Conservation (phyloP, 2,113 vertebrate species). For the Oryzias woworae region DNA sequence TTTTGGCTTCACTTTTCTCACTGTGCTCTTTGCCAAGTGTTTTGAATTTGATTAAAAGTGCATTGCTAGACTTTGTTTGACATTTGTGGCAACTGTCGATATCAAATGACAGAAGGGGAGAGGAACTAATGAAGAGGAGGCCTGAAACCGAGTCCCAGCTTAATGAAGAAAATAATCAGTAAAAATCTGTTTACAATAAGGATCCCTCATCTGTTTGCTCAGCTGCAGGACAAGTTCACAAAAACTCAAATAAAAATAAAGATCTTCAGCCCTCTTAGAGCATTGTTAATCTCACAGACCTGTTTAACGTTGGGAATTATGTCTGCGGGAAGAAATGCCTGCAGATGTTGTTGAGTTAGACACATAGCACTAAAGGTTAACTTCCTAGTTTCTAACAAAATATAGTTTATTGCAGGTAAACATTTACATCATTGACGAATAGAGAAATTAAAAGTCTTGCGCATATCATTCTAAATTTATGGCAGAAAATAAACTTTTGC, state of each 20-base stretch:
- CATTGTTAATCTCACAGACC: not conserved
- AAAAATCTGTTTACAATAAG: no score
- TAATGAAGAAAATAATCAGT: no score
- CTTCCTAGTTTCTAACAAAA: no score
- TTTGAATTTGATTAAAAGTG: slow-evolving; percentile 31
- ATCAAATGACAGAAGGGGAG: slow-evolving; percentile 16
- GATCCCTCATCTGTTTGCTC: no score
- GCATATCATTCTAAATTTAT: no score
- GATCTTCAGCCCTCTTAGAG: not conserved
- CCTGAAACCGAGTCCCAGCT: not conserved
- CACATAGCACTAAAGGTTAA: not conserved
- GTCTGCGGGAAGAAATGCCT: slow-evolving; percentile 8
- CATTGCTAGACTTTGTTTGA: slow-evolving; percentile 24
- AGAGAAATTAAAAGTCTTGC: no score
- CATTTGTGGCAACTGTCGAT: slow-evolving; percentile 4
- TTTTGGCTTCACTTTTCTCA: slow-evolving; percentile 7
- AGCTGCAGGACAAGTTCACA: no score
- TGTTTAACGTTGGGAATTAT: slow-evolving; percentile 7
- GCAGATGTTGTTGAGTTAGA: not conserved
- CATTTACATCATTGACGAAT: no score
- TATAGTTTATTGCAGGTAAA: no score
- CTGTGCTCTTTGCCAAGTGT: slow-evolving; percentile 3
- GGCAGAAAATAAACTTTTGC: no score
- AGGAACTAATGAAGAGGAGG: slow-evolving; percentile 2
- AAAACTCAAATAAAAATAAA: not conserved